These are phyloP conservation scores for Caloenas nicobarica DNA, from an alignment of 2,113 vertebrate genomes.

Conservation along the genomic window DNA sequence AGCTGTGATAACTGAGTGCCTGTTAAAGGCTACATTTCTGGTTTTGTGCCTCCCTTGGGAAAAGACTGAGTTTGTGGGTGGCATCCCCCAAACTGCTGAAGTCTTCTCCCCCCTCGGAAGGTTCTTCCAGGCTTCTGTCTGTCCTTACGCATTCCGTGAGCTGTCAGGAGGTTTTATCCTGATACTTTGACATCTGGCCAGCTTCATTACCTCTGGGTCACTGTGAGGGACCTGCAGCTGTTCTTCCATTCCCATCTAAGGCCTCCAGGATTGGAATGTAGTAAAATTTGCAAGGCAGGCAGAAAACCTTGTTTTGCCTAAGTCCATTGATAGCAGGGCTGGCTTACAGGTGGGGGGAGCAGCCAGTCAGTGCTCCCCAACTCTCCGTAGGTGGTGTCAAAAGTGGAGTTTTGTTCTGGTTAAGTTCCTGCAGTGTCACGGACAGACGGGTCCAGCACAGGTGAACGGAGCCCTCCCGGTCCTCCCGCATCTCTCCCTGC, in stretches of 20 bases:
- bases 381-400: background rate
- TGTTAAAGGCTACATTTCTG: background rate
- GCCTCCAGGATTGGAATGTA: background rate
- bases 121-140: background rate
- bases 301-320: background rate
- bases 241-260: background rate
- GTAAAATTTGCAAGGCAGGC: background rate
- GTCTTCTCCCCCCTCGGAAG: background rate
- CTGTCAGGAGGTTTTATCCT: background rate
- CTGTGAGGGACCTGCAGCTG: accelerated
- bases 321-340: background rate
- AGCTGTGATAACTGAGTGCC: background rate
- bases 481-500: background rate
- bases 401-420: background rate
- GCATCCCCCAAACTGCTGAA: background rate
- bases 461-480: accelerated
- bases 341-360: background rate
- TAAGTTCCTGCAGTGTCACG: constrained; percentile 50
- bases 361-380: background rate
- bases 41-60: accelerated
- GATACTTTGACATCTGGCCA: background rate
- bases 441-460: background rate
- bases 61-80: background rate
- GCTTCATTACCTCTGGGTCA: background rate
- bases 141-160: background rate